Percentiles rank a stretch among this genome's conserved stretches.
phyloP scores from a whole-genome alignment of 2,888 invertebrate species.

The Sinopyrophorus schimmeli region DNA sequence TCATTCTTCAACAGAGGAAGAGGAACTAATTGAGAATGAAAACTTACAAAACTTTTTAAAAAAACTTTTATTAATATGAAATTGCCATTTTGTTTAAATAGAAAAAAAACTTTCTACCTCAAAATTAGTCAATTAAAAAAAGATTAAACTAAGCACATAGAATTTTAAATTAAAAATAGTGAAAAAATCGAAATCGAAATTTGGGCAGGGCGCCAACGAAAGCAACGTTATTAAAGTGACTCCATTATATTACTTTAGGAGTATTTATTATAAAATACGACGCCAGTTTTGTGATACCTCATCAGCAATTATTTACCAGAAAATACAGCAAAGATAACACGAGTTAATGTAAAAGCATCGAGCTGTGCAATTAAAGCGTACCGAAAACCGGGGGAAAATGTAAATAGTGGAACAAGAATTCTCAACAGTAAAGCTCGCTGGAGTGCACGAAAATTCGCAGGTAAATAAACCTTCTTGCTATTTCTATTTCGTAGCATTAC shows the following conservation, averaged over 20 bases:
- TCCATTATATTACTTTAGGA: constrained; percentile 14
- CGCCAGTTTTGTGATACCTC: constrained; percentile 20
- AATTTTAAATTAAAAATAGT: no score
- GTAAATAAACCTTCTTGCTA: constrained; percentile 15
- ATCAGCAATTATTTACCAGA: constrained; percentile 24
- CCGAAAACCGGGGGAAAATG: constrained; percentile 32
- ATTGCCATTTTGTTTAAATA: no score
- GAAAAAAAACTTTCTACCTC: no score
- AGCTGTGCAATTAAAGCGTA: constrained; percentile 35
- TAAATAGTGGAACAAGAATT: constrained; percentile 26
- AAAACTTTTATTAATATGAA: no score
- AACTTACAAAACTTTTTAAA: no score
- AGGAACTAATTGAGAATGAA: no score
- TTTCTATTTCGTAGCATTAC: no score
- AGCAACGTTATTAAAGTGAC: constrained; percentile 11
- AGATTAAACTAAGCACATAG: no score
- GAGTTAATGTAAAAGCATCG: constrained; percentile 32
- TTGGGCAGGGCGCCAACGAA: no score
- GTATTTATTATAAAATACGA: constrained; percentile 4
- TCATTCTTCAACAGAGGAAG: no score
- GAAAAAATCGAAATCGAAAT: no score
- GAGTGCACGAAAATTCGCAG: constrained; percentile 22
- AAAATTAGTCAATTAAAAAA: no score
- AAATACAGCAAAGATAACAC: constrained; percentile 25
- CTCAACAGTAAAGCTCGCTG: constrained; percentile 17